Percentiles rank a stretch among this genome's conserved stretches.
Evolutionary conservation across 2,888 invertebrate species (phyloP).

Genomic region (Nomada fucata): DNA sequence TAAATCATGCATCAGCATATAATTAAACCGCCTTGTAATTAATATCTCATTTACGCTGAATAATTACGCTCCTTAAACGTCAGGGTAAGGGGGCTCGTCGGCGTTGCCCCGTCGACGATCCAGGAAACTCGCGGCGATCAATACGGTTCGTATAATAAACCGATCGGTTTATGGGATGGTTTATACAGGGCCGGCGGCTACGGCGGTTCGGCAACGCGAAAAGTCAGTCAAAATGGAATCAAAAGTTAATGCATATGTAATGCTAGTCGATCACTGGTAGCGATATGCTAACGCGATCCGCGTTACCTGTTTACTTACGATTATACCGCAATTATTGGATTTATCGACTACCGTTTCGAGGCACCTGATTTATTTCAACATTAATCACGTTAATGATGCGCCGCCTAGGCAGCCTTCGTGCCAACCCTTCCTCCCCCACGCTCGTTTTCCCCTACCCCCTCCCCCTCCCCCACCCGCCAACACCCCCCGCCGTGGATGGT

Average conservation of each 20-base stretch:
- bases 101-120: background rate
- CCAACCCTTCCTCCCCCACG: conserved; percentile 69
- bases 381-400: conserved; percentile 84
- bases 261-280: conserved; percentile 60
- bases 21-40: conserved; percentile 58
- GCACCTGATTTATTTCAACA: conserved; percentile 84
- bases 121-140: conserved; percentile 32
- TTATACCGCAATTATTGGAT: conserved; percentile 83
- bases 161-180: background rate
- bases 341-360: conserved; percentile 82
- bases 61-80: conserved; percentile 46
- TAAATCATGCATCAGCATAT: conserved; percentile 56
- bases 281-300: conserved; percentile 71
- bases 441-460: conserved; percentile 50
- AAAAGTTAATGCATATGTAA: conserved; percentile 62
- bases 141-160: conserved; percentile 19
- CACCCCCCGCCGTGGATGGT: conserved; percentile 20
- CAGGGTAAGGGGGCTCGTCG: background rate
- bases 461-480: too few relatives aligned
- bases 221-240: conserved; percentile 42
- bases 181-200: background rate
- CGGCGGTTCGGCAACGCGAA: conserved; percentile 34
- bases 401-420: conserved; percentile 76
- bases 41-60: conserved; percentile 61
- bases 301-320: conserved; percentile 82